A percentile compares a stretch with the other conserved stretches of the same genome.
phyloP scores from a whole-genome alignment of 2,888 invertebrate species.

The Leucozona laternaria region DNA sequence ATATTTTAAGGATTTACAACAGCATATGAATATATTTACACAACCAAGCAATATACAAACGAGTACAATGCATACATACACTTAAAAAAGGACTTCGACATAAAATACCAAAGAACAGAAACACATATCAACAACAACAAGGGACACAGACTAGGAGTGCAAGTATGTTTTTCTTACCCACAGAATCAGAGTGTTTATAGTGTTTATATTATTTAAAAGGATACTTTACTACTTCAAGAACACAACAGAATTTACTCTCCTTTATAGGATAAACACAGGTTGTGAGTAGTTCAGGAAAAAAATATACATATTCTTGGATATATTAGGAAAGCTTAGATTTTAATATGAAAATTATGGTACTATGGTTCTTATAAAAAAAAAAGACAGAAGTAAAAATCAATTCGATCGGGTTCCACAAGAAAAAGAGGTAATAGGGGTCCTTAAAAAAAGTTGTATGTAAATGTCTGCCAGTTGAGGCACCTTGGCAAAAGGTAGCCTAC shows the following conservation, averaged over 20 bases:
- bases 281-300: constrained; percentile 1
- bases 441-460: no score
- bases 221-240: constrained; percentile 6
- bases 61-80: no score
- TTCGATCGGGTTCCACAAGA: no score
- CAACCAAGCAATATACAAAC: background rate
- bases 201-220: constrained; percentile 41
- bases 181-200: background rate
- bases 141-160: background rate
- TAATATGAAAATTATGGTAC: background rate
- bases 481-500: no score
- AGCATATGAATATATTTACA: constrained; percentile 30
- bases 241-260: background rate
- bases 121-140: background rate
- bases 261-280: background rate
- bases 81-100: constrained; percentile 3
- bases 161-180: constrained; percentile 24
- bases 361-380: no score
- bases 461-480: no score
- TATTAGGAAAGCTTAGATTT: background rate
- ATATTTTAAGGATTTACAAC: constrained; percentile 46
- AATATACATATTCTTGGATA: background rate
- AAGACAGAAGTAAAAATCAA: no score
- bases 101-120: constrained; percentile 19
- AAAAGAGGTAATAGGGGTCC: no score